A percentile compares a stretch with the other conserved stretches of the same genome.
Evolutionary conservation across 2,113 vertebrate species (phyloP).

Genomic region (Procavia capensis): DNA sequence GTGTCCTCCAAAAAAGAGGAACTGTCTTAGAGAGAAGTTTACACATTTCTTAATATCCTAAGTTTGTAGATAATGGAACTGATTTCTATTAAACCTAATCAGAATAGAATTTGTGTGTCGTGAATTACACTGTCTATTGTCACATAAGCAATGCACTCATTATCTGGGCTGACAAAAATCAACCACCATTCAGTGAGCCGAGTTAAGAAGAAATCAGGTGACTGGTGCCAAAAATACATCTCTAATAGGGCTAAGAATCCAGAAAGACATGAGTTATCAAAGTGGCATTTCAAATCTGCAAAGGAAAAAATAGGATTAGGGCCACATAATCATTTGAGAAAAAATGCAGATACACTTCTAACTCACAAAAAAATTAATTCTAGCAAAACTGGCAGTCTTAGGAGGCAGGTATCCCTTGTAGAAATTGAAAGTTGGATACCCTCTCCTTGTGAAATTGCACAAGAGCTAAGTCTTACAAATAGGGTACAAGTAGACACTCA

Average conservation of each 20-base stretch:
- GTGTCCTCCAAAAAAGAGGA: neutral
- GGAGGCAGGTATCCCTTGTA: neutral
- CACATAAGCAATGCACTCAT: constrained; percentile 30
- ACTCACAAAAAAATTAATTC: constrained; percentile 47
- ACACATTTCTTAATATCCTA: constrained; percentile 57
- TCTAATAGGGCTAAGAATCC: constrained; percentile 35
- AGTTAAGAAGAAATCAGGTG: constrained; percentile 67
- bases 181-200: constrained; percentile 45
- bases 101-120: constrained; percentile 38
- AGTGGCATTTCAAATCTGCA: neutral
- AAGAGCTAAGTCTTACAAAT: neutral
- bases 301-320: constrained; percentile 5
- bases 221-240: constrained; percentile 63
- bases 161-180: constrained; percentile 45
- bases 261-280: constrained; percentile 36
- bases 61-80: constrained; percentile 42
- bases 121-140: neutral
- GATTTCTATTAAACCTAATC: constrained; percentile 44
- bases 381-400: neutral
- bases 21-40: constrained; percentile 51
- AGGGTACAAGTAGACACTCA: neutral
- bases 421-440: neutral
- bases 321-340: neutral
- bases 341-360: neutral
- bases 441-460: neutral